Evolutionary conservation across 2,888 invertebrate species (phyloP).

Genomic region (Acleris literana): DNA sequence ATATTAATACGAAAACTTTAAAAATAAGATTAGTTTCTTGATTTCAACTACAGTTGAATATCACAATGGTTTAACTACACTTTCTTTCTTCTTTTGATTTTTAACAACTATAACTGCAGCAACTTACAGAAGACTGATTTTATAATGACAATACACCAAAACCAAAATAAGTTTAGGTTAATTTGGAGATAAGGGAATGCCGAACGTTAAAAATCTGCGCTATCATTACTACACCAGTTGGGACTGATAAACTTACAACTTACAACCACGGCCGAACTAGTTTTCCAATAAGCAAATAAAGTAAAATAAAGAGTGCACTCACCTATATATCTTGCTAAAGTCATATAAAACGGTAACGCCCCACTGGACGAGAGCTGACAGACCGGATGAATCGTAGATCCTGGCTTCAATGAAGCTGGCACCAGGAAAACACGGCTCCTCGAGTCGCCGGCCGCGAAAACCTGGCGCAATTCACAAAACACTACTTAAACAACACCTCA

Average conservation of each 20-base stretch:
- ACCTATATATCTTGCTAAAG: conserved; percentile 97
- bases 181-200: neutral
- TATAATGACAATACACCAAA: neutral
- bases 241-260: conserved; percentile 20
- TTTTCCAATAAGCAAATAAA: conserved; percentile 7
- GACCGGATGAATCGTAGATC: conserved; percentile 80
- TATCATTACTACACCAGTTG: conserved; percentile 22
- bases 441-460: conserved; percentile 72
- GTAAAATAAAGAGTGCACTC: conserved; percentile 64
- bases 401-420: conserved; percentile 67
- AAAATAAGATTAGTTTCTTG: no score
- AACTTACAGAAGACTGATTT: neutral
- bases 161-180: neutral
- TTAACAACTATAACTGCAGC: neutral
- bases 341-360: conserved; percentile 98
- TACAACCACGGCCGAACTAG: conserved; percentile 6
- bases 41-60: no score
- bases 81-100: no score
- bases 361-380: conserved; percentile 89
- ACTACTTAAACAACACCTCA: conserved; percentile 51
- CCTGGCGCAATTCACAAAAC: conserved; percentile 67
- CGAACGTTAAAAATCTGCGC: conserved; percentile 18
- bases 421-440: conserved; percentile 66
- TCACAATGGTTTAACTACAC: no score
- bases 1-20: no score